Conservation (phyloP, 2,797 vertebrate genomes). For the Mormyrops boulengeri region DNA sequence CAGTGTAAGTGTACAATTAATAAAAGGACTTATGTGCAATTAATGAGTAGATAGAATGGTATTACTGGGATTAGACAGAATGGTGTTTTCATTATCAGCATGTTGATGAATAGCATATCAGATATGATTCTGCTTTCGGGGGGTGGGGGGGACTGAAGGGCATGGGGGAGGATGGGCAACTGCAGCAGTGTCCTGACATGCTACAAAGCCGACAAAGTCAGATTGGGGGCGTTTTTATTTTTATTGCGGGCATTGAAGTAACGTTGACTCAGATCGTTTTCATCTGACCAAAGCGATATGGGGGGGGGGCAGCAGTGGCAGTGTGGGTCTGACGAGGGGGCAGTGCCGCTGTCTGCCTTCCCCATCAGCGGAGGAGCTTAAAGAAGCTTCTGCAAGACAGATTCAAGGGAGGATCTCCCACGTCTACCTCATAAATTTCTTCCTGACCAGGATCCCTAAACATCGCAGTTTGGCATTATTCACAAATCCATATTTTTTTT, state of each 20-base stretch:
- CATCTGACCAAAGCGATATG: not conserved
- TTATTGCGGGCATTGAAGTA: constrained; percentile 11
- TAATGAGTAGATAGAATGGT: not conserved
- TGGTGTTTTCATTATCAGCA: not conserved
- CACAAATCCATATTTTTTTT: not conserved
- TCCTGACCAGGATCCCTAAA: not conserved
- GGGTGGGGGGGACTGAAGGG: no score
- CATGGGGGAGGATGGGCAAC: not conserved
- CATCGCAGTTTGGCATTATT: not conserved
- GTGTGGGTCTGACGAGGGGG: not conserved
- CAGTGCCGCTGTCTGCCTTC: constrained; percentile 3
- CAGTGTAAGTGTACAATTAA: not conserved
- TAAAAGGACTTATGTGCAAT: not conserved
- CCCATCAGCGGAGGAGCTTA: not conserved
- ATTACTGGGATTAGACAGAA: not conserved
- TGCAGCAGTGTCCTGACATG: not conserved
- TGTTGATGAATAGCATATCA: not conserved
- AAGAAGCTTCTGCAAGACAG: not conserved
- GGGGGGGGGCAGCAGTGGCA: not conserved
- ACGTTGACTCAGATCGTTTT: not conserved
- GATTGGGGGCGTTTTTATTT: not conserved
- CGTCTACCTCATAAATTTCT: not conserved
- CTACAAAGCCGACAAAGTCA: not conserved
- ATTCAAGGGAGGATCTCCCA: not conserved
- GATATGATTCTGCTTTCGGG: not conserved